Conservation (phyloP, 2,113 vertebrate species). For the Triplophysa tibetana region DNA sequence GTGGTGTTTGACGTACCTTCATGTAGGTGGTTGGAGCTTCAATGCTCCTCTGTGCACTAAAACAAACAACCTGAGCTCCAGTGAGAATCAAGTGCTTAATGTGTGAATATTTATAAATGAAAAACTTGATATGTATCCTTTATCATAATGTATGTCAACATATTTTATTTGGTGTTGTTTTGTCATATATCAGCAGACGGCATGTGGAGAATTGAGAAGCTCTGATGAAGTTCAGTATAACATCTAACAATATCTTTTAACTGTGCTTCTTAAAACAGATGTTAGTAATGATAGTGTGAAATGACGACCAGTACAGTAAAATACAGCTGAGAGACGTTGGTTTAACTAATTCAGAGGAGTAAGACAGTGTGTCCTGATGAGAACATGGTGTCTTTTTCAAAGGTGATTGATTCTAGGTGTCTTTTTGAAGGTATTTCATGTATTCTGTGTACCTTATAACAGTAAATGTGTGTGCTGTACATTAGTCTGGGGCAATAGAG, state of each 20-base stretch:
- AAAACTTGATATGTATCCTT: neutral
- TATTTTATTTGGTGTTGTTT: neutral
- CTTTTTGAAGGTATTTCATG: too few relatives aligned
- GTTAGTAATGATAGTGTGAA: neutral
- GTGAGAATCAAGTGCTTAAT: neutral
- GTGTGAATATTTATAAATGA: neutral
- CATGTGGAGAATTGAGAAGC: neutral
- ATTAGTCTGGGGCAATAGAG: too few relatives aligned
- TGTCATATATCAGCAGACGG: too few relatives aligned
- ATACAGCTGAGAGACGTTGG: neutral
- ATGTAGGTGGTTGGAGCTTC: neutral
- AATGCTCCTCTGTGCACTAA: constrained; percentile 17
- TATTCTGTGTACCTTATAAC: too few relatives aligned
- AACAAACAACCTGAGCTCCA: neutral
- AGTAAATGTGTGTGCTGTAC: too few relatives aligned
- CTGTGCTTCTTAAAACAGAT: neutral
- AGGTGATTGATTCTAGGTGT: neutral
- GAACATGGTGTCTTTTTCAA: neutral
- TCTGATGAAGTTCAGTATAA: neutral
- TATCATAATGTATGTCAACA: neutral
- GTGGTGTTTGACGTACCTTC: constrained; percentile 4
- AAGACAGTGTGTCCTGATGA: too few relatives aligned
- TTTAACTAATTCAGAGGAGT: too few relatives aligned
- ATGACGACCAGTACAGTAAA: neutral
- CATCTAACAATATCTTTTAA: neutral